Evolutionary conservation across 2,888 invertebrate species (phyloP).

Genomic region (Aphodius granarius): DNA sequence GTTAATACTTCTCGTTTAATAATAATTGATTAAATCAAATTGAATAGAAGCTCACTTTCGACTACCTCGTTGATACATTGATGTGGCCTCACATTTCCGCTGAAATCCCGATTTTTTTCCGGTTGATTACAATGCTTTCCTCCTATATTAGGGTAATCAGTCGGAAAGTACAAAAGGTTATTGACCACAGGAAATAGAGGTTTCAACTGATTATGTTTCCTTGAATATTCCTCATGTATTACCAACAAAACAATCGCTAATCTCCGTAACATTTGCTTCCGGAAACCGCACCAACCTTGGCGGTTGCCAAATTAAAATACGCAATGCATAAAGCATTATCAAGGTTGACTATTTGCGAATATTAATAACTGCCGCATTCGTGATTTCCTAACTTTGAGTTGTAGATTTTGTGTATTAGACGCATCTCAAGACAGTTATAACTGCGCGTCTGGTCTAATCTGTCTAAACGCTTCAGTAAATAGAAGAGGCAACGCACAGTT

Average conservation of each 20-base stretch:
- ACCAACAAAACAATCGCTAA: not conserved
- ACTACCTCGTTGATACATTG: too few species aligned
- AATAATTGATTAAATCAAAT: too few species aligned
- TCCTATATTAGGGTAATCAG: too few species aligned
- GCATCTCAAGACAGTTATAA: not conserved
- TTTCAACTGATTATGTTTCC: not conserved
- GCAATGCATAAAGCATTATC: not conserved
- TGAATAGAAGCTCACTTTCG: too few species aligned
- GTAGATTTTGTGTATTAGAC: too few species aligned
- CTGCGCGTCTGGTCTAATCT: not conserved
- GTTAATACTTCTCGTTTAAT: too few species aligned
- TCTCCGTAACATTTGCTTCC: not conserved
- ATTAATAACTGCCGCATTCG: not conserved
- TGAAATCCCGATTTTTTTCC: too few species aligned
- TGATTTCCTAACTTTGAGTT: not conserved
- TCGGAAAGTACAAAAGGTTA: not conserved
- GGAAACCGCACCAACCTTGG: not conserved
- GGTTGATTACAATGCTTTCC: too few species aligned
- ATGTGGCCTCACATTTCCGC: too few species aligned
- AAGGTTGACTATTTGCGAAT: not conserved
- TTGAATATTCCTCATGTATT: not conserved
- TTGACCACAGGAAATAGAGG: not conserved
- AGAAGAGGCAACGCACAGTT: not conserved
- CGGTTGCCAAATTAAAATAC: not conserved
- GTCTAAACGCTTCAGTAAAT: not conserved